Percentiles rank a stretch among this genome's conserved stretches.
phyloP scores from a whole-genome alignment of 2,797 vertebrate genomes.

The Gephyroberyx darwinii region DNA sequence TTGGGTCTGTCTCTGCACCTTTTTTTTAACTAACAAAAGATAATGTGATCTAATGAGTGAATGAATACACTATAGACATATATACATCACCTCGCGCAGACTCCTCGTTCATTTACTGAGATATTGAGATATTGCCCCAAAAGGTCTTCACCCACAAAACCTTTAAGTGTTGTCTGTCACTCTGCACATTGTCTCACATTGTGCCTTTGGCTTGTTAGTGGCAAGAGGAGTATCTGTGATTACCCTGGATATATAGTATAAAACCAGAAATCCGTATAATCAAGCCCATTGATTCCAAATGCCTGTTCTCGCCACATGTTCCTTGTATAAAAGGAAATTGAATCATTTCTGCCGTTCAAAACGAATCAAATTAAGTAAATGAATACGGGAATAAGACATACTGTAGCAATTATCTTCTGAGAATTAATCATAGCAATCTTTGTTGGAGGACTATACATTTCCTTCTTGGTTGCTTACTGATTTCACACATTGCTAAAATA shows the following conservation, averaged over 20 bases:
- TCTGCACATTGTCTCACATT: background rate
- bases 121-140: too few relatives aligned
- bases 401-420: slow-evolving; percentile 43
- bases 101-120: too few relatives aligned
- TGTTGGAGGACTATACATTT: slow-evolving; percentile 9
- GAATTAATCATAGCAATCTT: slow-evolving; percentile 49
- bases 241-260: slow-evolving; percentile 20
- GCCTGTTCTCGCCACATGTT: slow-evolving; percentile 13
- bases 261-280: slow-evolving; percentile 37
- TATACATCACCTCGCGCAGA: background rate
- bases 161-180: background rate
- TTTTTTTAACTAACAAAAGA: too few relatives aligned
- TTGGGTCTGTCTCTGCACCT: too few relatives aligned
- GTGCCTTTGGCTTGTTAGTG: background rate
- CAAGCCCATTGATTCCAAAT: slow-evolving; percentile 35
- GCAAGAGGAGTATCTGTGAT: slow-evolving; percentile 5
- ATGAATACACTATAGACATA: background rate
- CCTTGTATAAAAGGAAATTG: slow-evolving; percentile 32
- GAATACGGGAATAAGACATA: slow-evolving; percentile 30
- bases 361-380: slow-evolving; percentile 37
- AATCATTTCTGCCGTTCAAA: slow-evolving; percentile 43
- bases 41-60: background rate
- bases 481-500: slow-evolving; percentile 59
- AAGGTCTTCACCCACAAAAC: too few relatives aligned
- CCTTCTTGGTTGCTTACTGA: slow-evolving; percentile 39